phyloP scores from a whole-genome alignment of 1,140 invertebrate species.

The Zaprionus ghesquierei region DNA sequence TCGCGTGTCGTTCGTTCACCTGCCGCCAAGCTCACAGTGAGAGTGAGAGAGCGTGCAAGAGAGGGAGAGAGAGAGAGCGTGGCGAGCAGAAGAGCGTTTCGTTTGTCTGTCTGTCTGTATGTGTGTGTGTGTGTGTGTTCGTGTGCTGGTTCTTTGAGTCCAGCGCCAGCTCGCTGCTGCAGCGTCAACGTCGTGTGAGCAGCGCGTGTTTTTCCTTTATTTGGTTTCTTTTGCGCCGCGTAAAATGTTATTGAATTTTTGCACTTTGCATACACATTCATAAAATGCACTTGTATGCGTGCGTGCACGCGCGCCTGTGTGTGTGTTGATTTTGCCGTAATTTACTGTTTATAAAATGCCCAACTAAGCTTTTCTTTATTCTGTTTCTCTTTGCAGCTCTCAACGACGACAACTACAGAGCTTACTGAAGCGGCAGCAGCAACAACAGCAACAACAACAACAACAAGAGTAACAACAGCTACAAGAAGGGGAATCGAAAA shows the following conservation, averaged over 20 bases:
- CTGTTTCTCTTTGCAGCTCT: constrained; percentile 38
- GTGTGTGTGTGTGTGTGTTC: constrained; percentile 8
- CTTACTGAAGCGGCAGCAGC: constrained; percentile 2
- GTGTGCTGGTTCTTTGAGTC: constrained; percentile 18
- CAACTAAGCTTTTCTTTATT: constrained; percentile 43
- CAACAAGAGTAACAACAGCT: constrained; percentile 6
- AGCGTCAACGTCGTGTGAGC: constrained; percentile 21
- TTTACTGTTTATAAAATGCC: constrained; percentile 29
- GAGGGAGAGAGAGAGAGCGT: neutral
- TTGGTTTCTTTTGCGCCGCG: constrained; percentile 39
- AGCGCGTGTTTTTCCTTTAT: constrained; percentile 47
- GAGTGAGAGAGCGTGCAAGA: neutral
- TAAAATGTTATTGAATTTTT: constrained; percentile 45
- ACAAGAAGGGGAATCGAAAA: neutral
- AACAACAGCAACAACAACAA: constrained; percentile 9
- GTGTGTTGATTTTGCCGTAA: constrained; percentile 20
- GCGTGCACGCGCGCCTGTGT: neutral
- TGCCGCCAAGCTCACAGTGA: constrained; percentile 13
- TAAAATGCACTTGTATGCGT: neutral
- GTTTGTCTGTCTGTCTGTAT: neutral
- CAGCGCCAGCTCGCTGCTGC: neutral
- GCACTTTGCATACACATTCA: constrained; percentile 17
- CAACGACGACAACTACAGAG: constrained; percentile 25
- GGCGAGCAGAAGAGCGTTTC: neutral
- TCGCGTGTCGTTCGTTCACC: constrained; percentile 48